Evolutionary conservation across 1,140 invertebrate genomes (phyloP).

Genomic region (Lordiphosa collinella): DNA sequence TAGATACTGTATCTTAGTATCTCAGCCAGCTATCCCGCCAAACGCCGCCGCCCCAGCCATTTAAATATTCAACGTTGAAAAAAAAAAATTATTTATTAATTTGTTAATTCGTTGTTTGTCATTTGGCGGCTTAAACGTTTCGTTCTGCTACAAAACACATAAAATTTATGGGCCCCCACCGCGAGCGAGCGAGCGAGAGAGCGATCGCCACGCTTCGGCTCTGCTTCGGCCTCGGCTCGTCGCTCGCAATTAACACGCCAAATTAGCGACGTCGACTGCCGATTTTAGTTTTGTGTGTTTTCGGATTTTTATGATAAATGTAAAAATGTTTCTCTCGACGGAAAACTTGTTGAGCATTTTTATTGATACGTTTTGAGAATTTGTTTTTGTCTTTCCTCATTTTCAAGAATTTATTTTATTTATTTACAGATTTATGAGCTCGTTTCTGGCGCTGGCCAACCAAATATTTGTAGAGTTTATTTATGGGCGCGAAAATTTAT

Average conservation of each 20-base stretch:
- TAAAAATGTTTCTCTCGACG: conserved; percentile 40
- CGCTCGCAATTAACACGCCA: conserved; percentile 71
- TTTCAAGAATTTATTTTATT: conserved; percentile 71
- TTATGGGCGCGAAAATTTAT: conserved; percentile 69
- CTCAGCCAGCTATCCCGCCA: conserved; percentile 7
- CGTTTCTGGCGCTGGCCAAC: conserved; percentile 28
- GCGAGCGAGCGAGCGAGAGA: conserved; percentile 6
- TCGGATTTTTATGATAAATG: conserved; percentile 45
- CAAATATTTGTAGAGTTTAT: conserved; percentile 74
- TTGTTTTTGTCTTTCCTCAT: conserved; percentile 11
- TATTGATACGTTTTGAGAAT: conserved; percentile 72
- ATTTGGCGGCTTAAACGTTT: conserved; percentile 79
- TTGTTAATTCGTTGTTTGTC: conserved; percentile 79
- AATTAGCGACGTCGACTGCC: conserved; percentile 57
- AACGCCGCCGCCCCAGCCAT: conserved; percentile 20
- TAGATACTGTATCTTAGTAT: conserved; percentile 47
- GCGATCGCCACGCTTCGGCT: conserved; percentile 37
- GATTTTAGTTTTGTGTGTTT: conserved; percentile 10
- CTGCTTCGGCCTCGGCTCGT: conserved; percentile 43
- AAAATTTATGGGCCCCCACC: conserved; percentile 63
- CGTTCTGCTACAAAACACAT: conserved; percentile 73
- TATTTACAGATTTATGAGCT: conserved; percentile 76
- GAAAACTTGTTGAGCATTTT: conserved; percentile 76
- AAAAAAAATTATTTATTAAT: conserved; percentile 74
- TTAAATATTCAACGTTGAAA: conserved; percentile 24